These are phyloP conservation scores for Urocolius indicus DNA, from an alignment of 2,113 vertebrate genomes.

Conservation along the genomic window DNA sequence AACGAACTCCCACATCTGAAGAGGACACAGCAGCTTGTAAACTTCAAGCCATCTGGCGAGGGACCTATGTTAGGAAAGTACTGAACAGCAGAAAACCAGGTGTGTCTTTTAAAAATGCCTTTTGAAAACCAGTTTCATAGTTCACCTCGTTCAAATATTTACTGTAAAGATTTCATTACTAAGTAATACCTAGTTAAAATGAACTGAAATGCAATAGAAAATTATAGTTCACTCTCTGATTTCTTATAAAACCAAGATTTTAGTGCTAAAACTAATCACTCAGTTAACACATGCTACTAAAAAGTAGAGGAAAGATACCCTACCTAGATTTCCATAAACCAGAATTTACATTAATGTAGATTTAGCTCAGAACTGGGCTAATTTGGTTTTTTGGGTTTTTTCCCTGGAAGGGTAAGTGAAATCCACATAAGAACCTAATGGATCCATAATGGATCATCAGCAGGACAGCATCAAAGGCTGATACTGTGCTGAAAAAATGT, in stretches of 20 bases:
- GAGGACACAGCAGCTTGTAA: conserved; percentile 73
- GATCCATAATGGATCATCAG: not conserved
- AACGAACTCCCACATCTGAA: conserved; percentile 62
- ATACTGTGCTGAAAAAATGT: not conserved
- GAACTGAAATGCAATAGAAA: not conserved
- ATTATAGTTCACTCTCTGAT: not conserved
- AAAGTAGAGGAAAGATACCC: not conserved
- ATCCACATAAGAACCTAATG: not conserved
- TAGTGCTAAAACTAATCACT: not conserved
- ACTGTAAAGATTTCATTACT: not conserved
- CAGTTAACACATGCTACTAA: not conserved
- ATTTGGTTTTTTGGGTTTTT: accelerated
- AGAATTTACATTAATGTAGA: not conserved
- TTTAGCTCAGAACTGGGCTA: not conserved
- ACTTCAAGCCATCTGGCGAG: conserved; percentile 79
- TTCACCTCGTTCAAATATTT: not conserved
- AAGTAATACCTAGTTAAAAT: not conserved
- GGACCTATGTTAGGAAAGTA: conserved; percentile 59
- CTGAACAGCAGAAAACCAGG: conserved; percentile 75
- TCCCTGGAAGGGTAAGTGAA: not conserved
- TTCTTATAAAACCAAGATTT: not conserved
- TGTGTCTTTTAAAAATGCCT: conserved; percentile 37
- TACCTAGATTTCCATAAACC: not conserved
- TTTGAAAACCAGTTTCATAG: not conserved
- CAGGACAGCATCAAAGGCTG: not conserved